Base-by-base conservation (phyloP, 2,113 vertebrate genomes). In the Heterochromis multidens region DNA sequence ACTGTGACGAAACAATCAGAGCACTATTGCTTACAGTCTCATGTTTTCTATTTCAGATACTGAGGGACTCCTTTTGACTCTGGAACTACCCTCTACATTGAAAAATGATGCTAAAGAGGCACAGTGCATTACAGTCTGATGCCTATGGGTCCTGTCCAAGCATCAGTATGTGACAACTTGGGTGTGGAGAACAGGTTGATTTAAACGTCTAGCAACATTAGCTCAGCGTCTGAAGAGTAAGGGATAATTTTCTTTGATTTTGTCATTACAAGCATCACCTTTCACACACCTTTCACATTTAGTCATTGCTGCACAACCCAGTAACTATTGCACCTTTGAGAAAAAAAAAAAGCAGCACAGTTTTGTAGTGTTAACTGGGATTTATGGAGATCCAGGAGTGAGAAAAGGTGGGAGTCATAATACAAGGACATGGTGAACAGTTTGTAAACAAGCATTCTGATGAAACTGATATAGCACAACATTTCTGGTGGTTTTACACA, bases 381-480 rank as follows among this genome's bases (percentile, higher is more conserved):
- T 77, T 40, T 74, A 62, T 37, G 23, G 40, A 79, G 61, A 23
- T 56, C 33, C 23, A 89, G 40, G 21, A 54, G 25, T 49, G 35
- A 46, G 14, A 17, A 31, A 40, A 70, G 29, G n/a, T 23, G 10
- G 35, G n/a, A 49, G 43, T 76, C 23, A 58, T 80, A 86, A 58
- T 80, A 86, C 25, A 61, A 74, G 25, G 78, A 72, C 31, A 63
- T 10, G 14, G 29, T 56, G 23, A 90, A 82, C 82, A 78, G 81
- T 58, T 84, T 90, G 77, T 86, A 83, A 85, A 87, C 91, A 88
- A 84, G n/a, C 54, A 40, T 13, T 78, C 35, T 59, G 59, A 88
- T 88, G 83, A 43, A 77, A 91, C 43, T 23, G 52, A 59, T 16
- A 74, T 35, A 49, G 67, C 65, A 17, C 19, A n/a, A 57, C 25